Evolutionary conservation across 2,888 invertebrate species (phyloP), one percentile per base, ranked within the genome.

Genomic region (Hirtodrosophila cameraria): DNA sequence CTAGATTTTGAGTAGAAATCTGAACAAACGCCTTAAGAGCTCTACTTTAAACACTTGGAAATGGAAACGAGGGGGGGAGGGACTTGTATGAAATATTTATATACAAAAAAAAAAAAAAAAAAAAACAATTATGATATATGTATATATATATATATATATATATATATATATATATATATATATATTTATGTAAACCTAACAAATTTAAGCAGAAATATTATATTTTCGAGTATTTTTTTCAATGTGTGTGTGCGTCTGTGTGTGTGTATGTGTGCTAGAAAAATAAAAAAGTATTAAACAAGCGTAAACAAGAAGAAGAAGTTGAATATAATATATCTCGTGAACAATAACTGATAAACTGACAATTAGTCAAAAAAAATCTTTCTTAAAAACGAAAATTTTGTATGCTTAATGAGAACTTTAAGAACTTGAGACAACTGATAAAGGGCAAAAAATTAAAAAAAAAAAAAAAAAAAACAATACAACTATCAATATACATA

Each of bases 201-300:
- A 39, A 39, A 63, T 28, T 45, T 63, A 65, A 71, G 27, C 43
- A 31, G 38, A 65, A 54, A 69, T 67, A 60, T 69, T 69, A 73
- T 69, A 69, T 69, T 73, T 69, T 69, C 42, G 69, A 69, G 69
- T 68, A 73, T 69, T 73, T 69, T 57, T 69, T 69, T 83, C 75
- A 75, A 61, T 45, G 63, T 82, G 57, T 71, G 58, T 55, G 60
- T 42, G 59, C 65, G 23, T 50, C 57, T 43, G 38, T 59, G 53
- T 42, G 20, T 50, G 16, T 45, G 43, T 15, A 52, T 41, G 48
- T 60, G 35, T 49, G 53, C 50, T 43, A 42, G 31, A 42, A 38
- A 20, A 31, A 23, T 43, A 31, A 39, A 57, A 41, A 63, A 74
- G 58, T 57, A 76, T 52, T 55, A 74, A 58, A 52, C 9, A 53